Evolutionary conservation across 2,113 vertebrate genomes (phyloP).

Genomic region (Shinisaurus crocodilurus): DNA sequence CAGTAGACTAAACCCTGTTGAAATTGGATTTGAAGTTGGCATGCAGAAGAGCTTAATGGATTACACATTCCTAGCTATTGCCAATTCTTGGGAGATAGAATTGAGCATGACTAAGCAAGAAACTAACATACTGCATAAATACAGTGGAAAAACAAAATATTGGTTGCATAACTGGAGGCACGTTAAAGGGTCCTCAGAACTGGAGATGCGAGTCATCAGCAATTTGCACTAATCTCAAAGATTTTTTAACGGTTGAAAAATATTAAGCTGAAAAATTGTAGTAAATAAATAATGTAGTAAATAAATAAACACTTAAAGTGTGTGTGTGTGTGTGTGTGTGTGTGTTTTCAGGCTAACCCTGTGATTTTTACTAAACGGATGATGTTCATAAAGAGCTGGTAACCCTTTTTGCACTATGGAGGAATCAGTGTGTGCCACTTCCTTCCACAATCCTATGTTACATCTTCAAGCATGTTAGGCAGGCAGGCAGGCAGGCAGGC

Average conservation of each 20-base stretch:
- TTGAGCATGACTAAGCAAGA: conserved; percentile 16
- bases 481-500: background rate
- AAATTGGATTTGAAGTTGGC: conserved; percentile 23
- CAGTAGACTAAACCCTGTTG: background rate
- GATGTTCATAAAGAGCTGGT: background rate
- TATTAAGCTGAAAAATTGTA: background rate
- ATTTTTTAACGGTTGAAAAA: background rate
- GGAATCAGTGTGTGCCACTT: background rate
- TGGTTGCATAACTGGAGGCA: background rate
- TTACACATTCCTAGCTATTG: conserved; percentile 24
- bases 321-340: too few relatives aligned
- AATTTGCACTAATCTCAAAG: background rate
- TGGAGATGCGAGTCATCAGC: background rate
- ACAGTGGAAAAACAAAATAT: conserved; percentile 15
- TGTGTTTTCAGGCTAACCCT: background rate
- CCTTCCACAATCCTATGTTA: background rate
- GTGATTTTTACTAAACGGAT: background rate
- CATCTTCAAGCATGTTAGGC: too few relatives aligned
- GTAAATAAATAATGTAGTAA: background rate
- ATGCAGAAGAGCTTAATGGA: conserved; percentile 28
- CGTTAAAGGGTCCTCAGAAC: background rate
- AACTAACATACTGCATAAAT: conserved; percentile 3
- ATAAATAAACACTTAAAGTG: background rate
- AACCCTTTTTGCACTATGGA: background rate
- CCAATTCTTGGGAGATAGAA: conserved; percentile 10